Evolutionary conservation across 2,888 invertebrate genomes (phyloP).

Genomic region (Philereme vetulata): DNA sequence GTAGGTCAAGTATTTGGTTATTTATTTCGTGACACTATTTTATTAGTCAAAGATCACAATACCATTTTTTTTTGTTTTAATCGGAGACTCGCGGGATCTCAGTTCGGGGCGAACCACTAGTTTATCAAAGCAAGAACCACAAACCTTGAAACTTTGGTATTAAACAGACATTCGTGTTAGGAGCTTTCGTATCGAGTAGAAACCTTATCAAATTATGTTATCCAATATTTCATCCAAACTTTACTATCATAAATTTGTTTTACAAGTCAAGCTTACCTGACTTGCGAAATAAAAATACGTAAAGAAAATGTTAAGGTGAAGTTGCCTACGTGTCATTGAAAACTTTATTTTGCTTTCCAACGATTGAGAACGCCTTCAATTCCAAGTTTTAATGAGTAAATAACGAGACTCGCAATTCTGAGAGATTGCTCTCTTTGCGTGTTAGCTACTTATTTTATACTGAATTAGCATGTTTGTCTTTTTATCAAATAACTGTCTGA

Average conservation of each 20-base stretch:
- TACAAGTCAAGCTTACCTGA: constrained; percentile 22
- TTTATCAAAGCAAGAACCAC: too few relatives aligned
- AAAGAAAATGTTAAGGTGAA: constrained; percentile 48
- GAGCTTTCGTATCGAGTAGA: constrained; percentile 11
- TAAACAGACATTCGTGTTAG: too few relatives aligned
- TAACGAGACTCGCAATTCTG: constrained; percentile 65
- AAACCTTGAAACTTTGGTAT: too few relatives aligned
- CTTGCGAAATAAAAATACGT: constrained; percentile 34
- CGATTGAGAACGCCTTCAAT: constrained; percentile 66
- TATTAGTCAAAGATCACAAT: too few relatives aligned
- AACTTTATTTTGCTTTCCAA: constrained; percentile 60
- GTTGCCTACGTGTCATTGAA: constrained; percentile 55
- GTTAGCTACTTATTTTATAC: constrained; percentile 28
- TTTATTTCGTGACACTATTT: too few relatives aligned
- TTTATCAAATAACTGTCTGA: not conserved
- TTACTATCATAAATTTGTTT: constrained; percentile 22
- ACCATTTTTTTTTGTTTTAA: too few relatives aligned
- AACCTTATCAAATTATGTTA: constrained; percentile 26
- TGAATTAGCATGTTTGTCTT: not conserved
- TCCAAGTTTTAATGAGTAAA: constrained; percentile 79
- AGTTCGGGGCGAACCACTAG: too few relatives aligned
- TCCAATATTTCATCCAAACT: constrained; percentile 33
- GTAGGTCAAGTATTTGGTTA: too few relatives aligned
- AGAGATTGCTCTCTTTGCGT: constrained; percentile 65
- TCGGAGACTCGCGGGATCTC: too few relatives aligned